Conservation (phyloP, 2,113 vertebrate genomes). For the Vulpes ferrilata region DNA sequence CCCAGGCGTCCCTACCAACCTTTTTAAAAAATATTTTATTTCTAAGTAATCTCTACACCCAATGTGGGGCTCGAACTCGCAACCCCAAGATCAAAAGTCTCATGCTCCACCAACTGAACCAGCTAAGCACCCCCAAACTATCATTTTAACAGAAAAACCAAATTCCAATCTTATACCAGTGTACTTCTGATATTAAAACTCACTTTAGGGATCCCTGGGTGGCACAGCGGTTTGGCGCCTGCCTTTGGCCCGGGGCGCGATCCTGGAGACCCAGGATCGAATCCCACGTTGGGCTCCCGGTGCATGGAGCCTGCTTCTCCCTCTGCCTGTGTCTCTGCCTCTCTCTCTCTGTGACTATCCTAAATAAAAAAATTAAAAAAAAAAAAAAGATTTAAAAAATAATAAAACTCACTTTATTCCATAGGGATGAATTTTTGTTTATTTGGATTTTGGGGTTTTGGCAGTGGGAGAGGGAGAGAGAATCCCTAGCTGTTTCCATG, state of each 20-base stretch:
- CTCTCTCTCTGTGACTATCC: no score
- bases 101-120: not conserved
- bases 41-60: not conserved
- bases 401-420: not conserved
- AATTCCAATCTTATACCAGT: not conserved
- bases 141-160: not conserved
- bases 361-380: no score
- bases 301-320: no score
- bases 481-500: not conserved
- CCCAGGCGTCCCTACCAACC: no score
- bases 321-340: no score
- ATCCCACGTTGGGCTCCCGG: no score
- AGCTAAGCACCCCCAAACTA: not conserved
- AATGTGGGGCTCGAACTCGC: not conserved
- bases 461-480: not conserved
- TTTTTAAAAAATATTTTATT: not conserved
- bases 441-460: not conserved
- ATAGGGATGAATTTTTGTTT: not conserved
- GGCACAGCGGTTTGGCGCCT: no score
- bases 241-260: no score
- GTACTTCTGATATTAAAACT: not conserved
- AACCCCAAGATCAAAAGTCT: not conserved
- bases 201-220: no score
- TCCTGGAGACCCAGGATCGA: no score
- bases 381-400: no score